These are phyloP conservation scores for Luperina testacea DNA, from an alignment of 2,888 invertebrate species.

Conservation along the genomic window DNA sequence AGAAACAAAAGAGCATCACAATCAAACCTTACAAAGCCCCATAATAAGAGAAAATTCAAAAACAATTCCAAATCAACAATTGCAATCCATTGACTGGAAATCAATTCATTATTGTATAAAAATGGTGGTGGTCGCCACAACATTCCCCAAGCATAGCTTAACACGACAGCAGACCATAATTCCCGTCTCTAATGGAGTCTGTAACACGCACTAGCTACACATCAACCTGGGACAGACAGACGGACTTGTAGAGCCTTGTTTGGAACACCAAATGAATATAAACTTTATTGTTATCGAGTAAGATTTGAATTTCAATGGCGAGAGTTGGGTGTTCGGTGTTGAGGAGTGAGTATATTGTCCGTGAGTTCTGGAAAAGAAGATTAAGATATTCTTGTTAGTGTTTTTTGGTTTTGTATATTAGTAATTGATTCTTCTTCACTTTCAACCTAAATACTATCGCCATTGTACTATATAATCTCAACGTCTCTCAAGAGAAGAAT, in stretches of 20 bases:
- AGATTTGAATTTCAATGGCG: slow-evolving; percentile 46
- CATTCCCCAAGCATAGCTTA: slow-evolving; percentile 74
- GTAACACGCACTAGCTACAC: slow-evolving; percentile 85
- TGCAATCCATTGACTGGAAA: slow-evolving; percentile 48
- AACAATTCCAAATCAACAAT: slow-evolving; percentile 33
- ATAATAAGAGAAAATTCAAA: slow-evolving; percentile 23
- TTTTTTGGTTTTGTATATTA: background rate
- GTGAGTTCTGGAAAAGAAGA: slow-evolving; percentile 4
- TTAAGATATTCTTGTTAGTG: background rate
- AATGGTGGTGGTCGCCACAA: slow-evolving; percentile 80
- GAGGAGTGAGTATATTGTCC: slow-evolving; percentile 64
- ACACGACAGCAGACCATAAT: slow-evolving; percentile 83
- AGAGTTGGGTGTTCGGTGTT: slow-evolving; percentile 58
- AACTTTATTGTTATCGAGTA: slow-evolving; percentile 67
- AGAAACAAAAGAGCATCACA: slow-evolving; percentile 5
- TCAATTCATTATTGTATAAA: slow-evolving; percentile 73
- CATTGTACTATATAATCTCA: background rate
- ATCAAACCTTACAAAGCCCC: slow-evolving; percentile 16
- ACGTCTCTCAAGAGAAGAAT: background rate
- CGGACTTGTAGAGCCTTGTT: slow-evolving; percentile 67
- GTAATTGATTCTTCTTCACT: background rate
- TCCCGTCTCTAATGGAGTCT: slow-evolving; percentile 84
- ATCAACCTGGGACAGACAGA: slow-evolving; percentile 81
- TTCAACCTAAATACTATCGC: too few species aligned
- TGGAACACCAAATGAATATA: slow-evolving; percentile 65